Conservation (phyloP, 2,113 vertebrate genomes). For the Cinclus mexicanus region DNA sequence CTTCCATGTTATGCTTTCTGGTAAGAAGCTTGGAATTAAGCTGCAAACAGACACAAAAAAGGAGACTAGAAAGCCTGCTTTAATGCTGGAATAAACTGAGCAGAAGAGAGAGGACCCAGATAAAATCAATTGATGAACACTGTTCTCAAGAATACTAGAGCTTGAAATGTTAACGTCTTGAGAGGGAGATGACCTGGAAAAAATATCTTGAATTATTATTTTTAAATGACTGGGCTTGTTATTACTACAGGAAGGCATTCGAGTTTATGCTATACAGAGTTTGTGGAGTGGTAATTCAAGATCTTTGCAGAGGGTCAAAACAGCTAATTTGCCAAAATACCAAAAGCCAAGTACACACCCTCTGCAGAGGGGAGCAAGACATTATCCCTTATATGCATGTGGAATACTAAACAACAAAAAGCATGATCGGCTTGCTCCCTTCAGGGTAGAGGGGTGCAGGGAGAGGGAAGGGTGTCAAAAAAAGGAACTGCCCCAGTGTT, state of each 20-base stretch:
- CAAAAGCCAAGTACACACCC: background rate
- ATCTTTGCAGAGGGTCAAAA: background rate
- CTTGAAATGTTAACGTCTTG: background rate
- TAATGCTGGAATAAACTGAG: background rate
- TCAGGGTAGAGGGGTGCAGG: background rate
- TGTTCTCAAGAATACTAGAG: background rate
- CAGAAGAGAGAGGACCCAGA: background rate
- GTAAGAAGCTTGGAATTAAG: background rate
- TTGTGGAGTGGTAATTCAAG: background rate
- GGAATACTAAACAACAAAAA: background rate
- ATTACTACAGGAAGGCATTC: background rate
- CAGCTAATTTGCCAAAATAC: background rate
- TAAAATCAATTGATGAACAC: background rate
- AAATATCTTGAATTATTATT: background rate
- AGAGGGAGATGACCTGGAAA: background rate
- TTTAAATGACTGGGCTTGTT: background rate
- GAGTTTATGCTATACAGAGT: background rate
- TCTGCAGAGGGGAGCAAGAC: background rate
- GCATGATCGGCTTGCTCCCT: background rate
- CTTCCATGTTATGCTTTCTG: background rate
- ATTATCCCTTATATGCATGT: accelerated
- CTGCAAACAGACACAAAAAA: background rate
- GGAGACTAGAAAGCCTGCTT: background rate
- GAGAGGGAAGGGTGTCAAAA: background rate
- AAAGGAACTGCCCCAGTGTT: background rate